Evolutionary conservation across 2,113 vertebrate species (phyloP).

Genomic region (Pteropus alecto): DNA sequence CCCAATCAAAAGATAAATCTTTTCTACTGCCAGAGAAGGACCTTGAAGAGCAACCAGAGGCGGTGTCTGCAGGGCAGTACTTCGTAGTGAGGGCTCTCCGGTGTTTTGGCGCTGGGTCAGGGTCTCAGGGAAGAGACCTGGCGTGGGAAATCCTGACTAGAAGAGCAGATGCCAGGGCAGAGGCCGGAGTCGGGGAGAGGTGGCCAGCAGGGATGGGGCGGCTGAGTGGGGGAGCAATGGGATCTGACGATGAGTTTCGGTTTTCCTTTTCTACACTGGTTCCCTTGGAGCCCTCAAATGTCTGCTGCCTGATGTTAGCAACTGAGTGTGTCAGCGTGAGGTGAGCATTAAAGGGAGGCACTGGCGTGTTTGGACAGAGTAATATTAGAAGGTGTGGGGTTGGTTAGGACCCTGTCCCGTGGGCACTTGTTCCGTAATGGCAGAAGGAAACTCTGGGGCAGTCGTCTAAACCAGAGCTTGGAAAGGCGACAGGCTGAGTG

Average conservation of each 20-base stretch:
- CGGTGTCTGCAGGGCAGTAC: accelerated
- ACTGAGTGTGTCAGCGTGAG: no score
- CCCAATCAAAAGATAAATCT: neutral
- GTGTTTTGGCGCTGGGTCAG: neutral
- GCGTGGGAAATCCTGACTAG: neutral
- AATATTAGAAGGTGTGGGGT: neutral
- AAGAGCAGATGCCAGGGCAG: neutral
- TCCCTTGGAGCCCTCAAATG: neutral
- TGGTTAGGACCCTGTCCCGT: neutral
- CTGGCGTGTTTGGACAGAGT: neutral
- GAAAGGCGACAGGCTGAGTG: neutral
- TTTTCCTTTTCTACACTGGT: neutral
- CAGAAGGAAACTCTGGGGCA: neutral
- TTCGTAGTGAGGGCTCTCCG: neutral
- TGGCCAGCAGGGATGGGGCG: neutral
- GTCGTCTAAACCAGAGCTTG: neutral
- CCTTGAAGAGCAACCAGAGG: neutral
- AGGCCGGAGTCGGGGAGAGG: neutral
- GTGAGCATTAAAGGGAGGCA: neutral
- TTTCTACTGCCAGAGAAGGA: neutral
- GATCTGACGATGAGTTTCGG: neutral
- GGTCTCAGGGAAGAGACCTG: neutral
- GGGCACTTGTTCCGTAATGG: neutral
- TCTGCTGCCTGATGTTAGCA: neutral
- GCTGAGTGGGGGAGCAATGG: neutral